Percentiles rank a stretch among this genome's conserved stretches.
These are phyloP conservation scores for Patella ulyssiponensis DNA, from an alignment of 2,888 invertebrate genomes.

Conservation along the genomic window DNA sequence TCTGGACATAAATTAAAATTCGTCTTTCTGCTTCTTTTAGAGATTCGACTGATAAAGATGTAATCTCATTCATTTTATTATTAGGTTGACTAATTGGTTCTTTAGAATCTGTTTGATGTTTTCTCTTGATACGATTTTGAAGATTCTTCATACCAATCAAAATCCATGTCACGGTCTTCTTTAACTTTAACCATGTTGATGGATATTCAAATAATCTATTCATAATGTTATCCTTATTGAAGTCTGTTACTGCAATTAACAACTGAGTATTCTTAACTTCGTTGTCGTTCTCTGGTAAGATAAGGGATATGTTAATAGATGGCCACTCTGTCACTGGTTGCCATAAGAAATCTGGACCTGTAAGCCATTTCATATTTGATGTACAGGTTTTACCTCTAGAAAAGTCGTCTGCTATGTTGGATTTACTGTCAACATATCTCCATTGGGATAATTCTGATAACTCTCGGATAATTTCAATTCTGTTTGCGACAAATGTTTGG, in stretches of 20 bases:
- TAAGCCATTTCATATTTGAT: slow-evolving; percentile 1
- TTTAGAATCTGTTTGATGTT: background rate
- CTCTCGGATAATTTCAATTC: slow-evolving; percentile 14
- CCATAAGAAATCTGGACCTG: slow-evolving; percentile 11
- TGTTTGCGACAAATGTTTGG: no score
- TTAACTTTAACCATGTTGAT: slow-evolving; percentile 2
- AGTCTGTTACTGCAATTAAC: background rate
- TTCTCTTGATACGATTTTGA: background rate
- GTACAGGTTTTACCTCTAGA: background rate
- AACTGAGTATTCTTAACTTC: no score
- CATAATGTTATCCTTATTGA: background rate
- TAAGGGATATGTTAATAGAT: background rate
- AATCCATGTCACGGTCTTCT: slow-evolving; percentile 7
- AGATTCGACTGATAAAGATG: background rate
- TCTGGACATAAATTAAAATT: background rate
- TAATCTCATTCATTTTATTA: background rate
- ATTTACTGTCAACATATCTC: no score
- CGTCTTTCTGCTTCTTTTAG: background rate
- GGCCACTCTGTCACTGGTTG: slow-evolving; percentile 6
- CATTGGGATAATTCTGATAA: background rate
- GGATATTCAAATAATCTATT: background rate
- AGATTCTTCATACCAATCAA: background rate
- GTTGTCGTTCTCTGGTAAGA: background rate
- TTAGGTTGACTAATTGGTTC: background rate
- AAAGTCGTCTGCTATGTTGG: slow-evolving; percentile 21